A percentile compares a stretch with the other conserved stretches of the same genome.
Conservation (phyloP, 2,797 vertebrate species). For the Sciurus vulgaris region DNA sequence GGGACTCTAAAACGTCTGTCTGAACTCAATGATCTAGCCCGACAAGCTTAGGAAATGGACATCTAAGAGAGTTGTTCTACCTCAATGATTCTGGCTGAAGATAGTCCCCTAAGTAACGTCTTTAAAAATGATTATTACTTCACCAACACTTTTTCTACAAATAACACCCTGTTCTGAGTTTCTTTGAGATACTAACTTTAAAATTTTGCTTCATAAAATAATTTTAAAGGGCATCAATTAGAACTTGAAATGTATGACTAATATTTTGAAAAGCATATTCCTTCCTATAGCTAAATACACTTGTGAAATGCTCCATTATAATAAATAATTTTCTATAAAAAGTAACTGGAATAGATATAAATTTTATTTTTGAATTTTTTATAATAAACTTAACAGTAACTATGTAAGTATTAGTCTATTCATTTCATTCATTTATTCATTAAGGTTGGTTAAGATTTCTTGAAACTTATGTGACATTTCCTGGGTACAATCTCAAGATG, state of each 20-base stretch:
- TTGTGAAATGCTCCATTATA: neutral
- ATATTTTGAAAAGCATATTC: slow-evolving; percentile 40
- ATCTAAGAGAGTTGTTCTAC: neutral
- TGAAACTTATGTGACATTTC: neutral
- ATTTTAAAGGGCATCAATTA: neutral
- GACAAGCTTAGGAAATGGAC: neutral
- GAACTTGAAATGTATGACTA: slow-evolving; percentile 21
- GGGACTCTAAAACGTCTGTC: neutral
- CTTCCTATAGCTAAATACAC: neutral
- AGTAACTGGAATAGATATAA: neutral
- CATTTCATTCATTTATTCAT: neutral
- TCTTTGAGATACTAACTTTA: neutral
- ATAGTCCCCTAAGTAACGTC: neutral
- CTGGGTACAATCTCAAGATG: neutral
- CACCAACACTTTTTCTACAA: neutral
- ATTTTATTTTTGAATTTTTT: neutral
- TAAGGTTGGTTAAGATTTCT: neutral
- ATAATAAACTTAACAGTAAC: neutral
- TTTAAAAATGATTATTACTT: slow-evolving; percentile 1
- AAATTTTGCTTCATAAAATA: slow-evolving; percentile 8
- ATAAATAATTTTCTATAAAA: slow-evolving; percentile 49
- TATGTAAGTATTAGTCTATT: neutral
- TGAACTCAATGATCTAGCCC: neutral
- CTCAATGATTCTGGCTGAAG: neutral
- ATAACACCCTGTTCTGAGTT: neutral